Evolutionary conservation across 1,140 invertebrate genomes (phyloP), one percentile per base, ranked within the genome.

Genomic region (Pseudobourletiella spinata): DNA sequence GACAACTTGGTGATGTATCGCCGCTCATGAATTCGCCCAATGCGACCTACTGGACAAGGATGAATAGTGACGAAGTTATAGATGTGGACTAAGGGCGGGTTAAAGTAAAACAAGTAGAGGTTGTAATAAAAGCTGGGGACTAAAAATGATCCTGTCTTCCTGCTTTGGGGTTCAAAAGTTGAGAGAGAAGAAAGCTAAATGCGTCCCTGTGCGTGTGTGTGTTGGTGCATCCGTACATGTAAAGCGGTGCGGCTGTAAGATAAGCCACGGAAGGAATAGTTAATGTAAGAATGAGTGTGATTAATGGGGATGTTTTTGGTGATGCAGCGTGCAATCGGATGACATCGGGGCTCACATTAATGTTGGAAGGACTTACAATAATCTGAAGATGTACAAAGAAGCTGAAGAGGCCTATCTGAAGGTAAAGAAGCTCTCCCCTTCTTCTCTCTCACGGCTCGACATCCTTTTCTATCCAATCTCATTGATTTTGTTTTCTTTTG

Each of bases 301-400:
- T 32, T 57, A 30, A 57, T 57, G 25, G 18, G 55, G 30, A 35
- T 22, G 14, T 35, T 57, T 32, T 54, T 54, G 8, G 15, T 11
- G 51, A 22, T 8, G 28, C 62, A 86, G 83, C 71, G 92, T 97
- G 16, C 94, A 98, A 76, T 84, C 88, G 35, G 92, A 96, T 74
- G 94, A 98, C 76, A 92, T 98, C 51, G 92, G 91, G 20, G 93
- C 93, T 6, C 91, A 97, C 74, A 95, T 97, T 65, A 98, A 98
- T 77, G 90, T 97, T 6, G 95, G 94, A 2, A 79, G 94, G 60
- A 95, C 92, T 3, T 93, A 90, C 75, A 95, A 93, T 73, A 90
- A 92, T 74, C 76, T 97, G 29, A 91, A 95, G 73, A 84, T 85
- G 78, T 93, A 87, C 73, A 85, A 87, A 63, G 88, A 95, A 75